Percentiles rank a stretch among this genome's conserved stretches.
These are phyloP conservation scores for Coecobrya sp. DNA, from an alignment of 2,888 invertebrate genomes.

Conservation along the genomic window DNA sequence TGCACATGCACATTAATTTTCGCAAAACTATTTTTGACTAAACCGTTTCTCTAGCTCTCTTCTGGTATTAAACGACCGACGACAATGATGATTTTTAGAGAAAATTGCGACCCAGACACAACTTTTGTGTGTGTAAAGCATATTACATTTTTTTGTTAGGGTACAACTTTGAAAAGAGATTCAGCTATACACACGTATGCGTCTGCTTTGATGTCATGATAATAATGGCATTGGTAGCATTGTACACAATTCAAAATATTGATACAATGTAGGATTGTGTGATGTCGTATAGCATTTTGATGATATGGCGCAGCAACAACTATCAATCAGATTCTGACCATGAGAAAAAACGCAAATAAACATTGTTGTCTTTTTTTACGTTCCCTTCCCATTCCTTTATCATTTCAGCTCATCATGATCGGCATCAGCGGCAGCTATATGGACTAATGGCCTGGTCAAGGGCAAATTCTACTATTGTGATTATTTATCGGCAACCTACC, in stretches of 20 bases:
- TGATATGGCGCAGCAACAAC: background rate
- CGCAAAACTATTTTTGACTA: too few relatives aligned
- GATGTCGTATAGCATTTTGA: background rate
- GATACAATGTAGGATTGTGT: background rate
- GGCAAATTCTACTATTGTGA: constrained; percentile 1
- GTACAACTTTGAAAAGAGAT: background rate
- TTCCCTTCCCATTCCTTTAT: background rate
- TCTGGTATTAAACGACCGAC: too few relatives aligned
- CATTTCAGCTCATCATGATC: constrained; percentile 1
- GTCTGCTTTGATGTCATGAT: background rate
- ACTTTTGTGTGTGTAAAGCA: constrained; percentile 5
- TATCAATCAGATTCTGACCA: constrained; percentile 32
- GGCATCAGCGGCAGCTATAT: background rate
- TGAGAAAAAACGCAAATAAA: constrained; percentile 5
- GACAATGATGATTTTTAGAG: too few relatives aligned
- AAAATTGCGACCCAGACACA: background rate
- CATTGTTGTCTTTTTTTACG: background rate
- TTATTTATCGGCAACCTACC: background rate
- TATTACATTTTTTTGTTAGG: background rate
- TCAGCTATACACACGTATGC: background rate
- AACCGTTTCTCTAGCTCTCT: too few relatives aligned
- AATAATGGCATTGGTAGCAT: background rate
- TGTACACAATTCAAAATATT: background rate
- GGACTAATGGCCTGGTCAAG: constrained; percentile 57
- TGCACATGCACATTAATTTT: background rate